These are phyloP conservation scores for Tetranychus piercei DNA, from an alignment of 2,888 invertebrate species.

Conservation along the genomic window DNA sequence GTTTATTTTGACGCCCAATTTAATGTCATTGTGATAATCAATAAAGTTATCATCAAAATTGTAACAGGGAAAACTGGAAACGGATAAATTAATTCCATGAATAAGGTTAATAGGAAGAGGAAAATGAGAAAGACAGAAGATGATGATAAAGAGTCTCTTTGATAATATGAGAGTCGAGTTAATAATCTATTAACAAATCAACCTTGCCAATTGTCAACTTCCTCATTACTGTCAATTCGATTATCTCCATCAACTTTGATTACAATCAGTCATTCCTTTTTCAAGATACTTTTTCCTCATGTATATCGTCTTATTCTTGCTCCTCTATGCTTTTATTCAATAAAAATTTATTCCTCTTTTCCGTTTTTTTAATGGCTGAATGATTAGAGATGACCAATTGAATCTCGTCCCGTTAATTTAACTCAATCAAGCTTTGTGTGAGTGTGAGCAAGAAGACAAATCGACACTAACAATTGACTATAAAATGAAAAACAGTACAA, in stretches of 20 bases:
- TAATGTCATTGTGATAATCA: background rate
- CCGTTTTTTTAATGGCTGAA: background rate
- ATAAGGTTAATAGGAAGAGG: background rate
- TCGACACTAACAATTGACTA: background rate
- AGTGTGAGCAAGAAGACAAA: background rate
- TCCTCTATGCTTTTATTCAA: background rate
- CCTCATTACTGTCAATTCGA: slow-evolving; percentile 17
- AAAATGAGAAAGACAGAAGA: background rate
- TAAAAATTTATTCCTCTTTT: background rate
- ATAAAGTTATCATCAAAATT: background rate
- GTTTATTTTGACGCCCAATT: slow-evolving; percentile 7
- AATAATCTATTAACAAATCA: background rate
- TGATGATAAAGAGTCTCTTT: background rate
- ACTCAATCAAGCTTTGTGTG: background rate
- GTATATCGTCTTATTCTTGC: too few relatives aligned
- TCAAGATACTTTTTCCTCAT: too few relatives aligned
- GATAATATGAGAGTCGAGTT: background rate
- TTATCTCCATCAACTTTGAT: background rate
- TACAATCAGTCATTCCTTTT: too few relatives aligned
- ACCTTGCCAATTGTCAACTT: slow-evolving; percentile 16
- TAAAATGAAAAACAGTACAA: too few relatives aligned
- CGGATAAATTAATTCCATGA: background rate
- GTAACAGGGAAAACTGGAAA: background rate
- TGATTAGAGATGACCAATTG: slow-evolving; percentile 1
- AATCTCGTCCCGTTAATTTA: background rate